Conservation (phyloP, 2,888 invertebrate genomes). For the Hecatera dysodea region DNA sequence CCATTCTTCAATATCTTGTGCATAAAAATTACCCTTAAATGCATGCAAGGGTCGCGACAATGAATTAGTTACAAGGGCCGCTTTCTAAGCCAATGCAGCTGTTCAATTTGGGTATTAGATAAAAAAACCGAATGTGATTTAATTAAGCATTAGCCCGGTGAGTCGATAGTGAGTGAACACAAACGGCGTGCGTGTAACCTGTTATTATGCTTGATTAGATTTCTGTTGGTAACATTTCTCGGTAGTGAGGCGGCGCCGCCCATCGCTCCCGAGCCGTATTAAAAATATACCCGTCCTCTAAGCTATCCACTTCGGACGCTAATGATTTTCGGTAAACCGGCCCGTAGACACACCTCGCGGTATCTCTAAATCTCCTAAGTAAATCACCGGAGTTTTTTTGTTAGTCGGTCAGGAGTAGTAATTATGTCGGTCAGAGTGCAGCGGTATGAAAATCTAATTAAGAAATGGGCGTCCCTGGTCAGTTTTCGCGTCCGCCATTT, state of each 20-base stretch:
- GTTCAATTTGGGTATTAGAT: slow-evolving; percentile 78
- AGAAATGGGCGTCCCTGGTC: slow-evolving; percentile 84
- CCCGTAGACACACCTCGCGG: slow-evolving; percentile 85
- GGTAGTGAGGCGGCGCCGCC: slow-evolving; percentile 89
- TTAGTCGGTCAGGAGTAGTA: slow-evolving; percentile 88
- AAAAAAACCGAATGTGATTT: slow-evolving; percentile 88
- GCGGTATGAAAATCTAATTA: slow-evolving; percentile 89
- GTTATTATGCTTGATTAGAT: slow-evolving; percentile 91
- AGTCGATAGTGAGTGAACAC: slow-evolving; percentile 88
- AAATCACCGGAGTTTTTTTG: slow-evolving; percentile 88
- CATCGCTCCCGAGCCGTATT: slow-evolving; percentile 90
- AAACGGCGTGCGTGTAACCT: slow-evolving; percentile 89
- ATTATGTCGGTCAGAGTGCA: slow-evolving; percentile 91
- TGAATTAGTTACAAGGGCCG: slow-evolving; percentile 73
- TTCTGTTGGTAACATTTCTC: slow-evolving; percentile 91
- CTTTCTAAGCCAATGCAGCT: slow-evolving; percentile 78
- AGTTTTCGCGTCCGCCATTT: slow-evolving; percentile 83
- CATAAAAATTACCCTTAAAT: slow-evolving; percentile 66
- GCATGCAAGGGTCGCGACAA: slow-evolving; percentile 67
- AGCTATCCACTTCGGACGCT: slow-evolving; percentile 87
- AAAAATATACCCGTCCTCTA: slow-evolving; percentile 89
- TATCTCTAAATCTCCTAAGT: slow-evolving; percentile 89
- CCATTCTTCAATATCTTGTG: slow-evolving; percentile 74
- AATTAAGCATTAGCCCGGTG: slow-evolving; percentile 88
- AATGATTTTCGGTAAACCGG: slow-evolving; percentile 91